Conservation (phyloP, 2,888 invertebrate genomes). For the Heliconius ethilla region DNA sequence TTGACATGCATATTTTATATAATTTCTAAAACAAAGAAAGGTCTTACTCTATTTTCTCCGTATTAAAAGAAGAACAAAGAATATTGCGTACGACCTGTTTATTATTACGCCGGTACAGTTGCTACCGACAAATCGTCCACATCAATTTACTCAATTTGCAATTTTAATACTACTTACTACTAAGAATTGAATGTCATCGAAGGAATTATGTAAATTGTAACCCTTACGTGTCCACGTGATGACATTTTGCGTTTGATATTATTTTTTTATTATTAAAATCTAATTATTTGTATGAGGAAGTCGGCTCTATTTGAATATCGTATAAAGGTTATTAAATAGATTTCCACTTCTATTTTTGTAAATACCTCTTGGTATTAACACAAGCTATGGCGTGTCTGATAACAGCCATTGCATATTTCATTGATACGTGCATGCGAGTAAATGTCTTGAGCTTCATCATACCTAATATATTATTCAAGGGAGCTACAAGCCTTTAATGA, state of each 20-base stretch:
- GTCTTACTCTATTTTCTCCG: not conserved
- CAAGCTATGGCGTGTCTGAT: constrained; percentile 13
- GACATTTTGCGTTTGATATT: constrained; percentile 29
- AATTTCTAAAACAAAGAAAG: not conserved
- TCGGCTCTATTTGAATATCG: constrained; percentile 31
- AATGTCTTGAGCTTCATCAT: constrained; percentile 15
- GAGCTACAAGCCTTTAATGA: not conserved
- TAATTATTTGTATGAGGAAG: constrained; percentile 16
- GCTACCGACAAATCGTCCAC: not conserved
- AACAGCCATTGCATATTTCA: constrained; percentile 22
- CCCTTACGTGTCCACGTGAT: constrained; percentile 27
- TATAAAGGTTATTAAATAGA: constrained; percentile 24
- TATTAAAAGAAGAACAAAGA: not conserved
- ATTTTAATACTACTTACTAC: constrained; percentile 4
- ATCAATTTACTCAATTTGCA: constrained; percentile 19
- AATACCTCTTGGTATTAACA: constrained; percentile 18
- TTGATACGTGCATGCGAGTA: constrained; percentile 6
- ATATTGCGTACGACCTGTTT: not conserved
- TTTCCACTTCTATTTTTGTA: constrained; percentile 8
- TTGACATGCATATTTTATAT: not conserved
- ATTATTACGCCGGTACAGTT: not conserved
- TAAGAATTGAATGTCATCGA: constrained; percentile 24
- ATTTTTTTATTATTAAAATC: constrained; percentile 27
- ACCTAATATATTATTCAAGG: constrained; percentile 6
- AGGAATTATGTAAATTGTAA: constrained; percentile 35